These are phyloP conservation scores for Himalopsyche anomala DNA, from an alignment of 2,888 invertebrate genomes.

Conservation along the genomic window DNA sequence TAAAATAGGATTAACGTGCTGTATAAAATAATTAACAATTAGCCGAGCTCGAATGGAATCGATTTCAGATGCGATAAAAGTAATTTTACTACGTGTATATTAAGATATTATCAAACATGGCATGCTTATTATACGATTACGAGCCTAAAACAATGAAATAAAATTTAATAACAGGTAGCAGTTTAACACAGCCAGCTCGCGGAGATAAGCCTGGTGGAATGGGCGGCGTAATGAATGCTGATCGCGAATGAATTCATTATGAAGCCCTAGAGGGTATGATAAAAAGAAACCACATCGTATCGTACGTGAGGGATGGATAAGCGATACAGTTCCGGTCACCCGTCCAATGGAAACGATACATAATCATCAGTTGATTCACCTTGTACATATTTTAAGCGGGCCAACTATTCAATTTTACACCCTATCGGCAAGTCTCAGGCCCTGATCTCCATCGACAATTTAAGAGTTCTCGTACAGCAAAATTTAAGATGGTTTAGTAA, in stretches of 20 bases:
- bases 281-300: not conserved
- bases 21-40: not conserved
- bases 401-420: no score
- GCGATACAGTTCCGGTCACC: no score
- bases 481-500: no score
- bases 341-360: no score
- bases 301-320: conserved; percentile 9
- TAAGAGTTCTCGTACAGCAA: no score
- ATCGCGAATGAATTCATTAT: conserved; percentile 14
- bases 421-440: no score
- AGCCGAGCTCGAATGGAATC: not conserved
- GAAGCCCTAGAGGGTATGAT: not conserved
- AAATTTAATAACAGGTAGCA: conserved; percentile 17
- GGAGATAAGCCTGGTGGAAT: not conserved
- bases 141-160: conserved; percentile 36
- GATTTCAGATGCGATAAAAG: conserved; percentile 5
- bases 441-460: no score
- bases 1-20: not conserved
- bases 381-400: not conserved
- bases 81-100: not conserved
- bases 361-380: not conserved
- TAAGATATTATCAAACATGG: conserved; percentile 31
- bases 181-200: not conserved
- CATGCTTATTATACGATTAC: conserved; percentile 1
- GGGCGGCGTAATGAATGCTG: conserved; percentile 1